These are phyloP conservation scores for Kryptolebias ocellatus DNA, from an alignment of 2,797 vertebrate genomes.

Conservation along the genomic window DNA sequence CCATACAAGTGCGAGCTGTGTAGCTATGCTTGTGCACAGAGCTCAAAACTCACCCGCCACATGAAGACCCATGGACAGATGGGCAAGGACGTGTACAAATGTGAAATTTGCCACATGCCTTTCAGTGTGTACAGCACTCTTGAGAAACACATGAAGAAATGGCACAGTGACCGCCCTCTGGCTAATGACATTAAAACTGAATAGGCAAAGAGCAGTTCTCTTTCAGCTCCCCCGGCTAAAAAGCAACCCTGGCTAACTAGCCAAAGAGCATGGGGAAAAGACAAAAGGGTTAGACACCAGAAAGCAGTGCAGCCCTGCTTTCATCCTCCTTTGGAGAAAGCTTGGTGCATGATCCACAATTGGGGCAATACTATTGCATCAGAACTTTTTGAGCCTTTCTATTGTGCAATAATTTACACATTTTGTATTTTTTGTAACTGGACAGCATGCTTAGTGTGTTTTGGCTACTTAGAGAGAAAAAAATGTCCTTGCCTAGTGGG, in stretches of 20 bases:
- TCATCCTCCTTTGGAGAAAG: conserved; percentile 75
- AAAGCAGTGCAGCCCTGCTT: conserved; percentile 84
- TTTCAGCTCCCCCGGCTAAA: conserved; percentile 66
- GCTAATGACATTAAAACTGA: conserved; percentile 99
- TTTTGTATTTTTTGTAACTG: conserved; percentile 97
- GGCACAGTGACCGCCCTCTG: conserved; percentile 98
- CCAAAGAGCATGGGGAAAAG: conserved; percentile 65
- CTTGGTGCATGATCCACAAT: conserved; percentile 96
- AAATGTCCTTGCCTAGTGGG: conserved; percentile 90
- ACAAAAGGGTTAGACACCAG: conserved; percentile 82
- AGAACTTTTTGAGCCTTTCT: conserved; percentile 99
- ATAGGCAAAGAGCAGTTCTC: conserved; percentile 88
- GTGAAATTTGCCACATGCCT: conserved; percentile 99
- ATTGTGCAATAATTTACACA: conserved; percentile 99
- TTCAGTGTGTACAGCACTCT: conserved; percentile 99
- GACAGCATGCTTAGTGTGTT: conserved; percentile 98
- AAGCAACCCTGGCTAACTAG: conserved; percentile 68
- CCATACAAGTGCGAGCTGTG: conserved; percentile 99
- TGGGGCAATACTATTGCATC: conserved; percentile 95
- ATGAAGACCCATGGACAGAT: conserved; percentile 99
- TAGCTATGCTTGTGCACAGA: conserved; percentile 99
- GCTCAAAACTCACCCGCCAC: conserved; percentile 99
- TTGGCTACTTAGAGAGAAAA: conserved; percentile 89
- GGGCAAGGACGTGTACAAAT: conserved; percentile 99
- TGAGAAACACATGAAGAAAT: conserved; percentile 99